Evolutionary conservation across 2,888 invertebrate genomes (phyloP).

Genomic region (Octonoba sinensis): DNA sequence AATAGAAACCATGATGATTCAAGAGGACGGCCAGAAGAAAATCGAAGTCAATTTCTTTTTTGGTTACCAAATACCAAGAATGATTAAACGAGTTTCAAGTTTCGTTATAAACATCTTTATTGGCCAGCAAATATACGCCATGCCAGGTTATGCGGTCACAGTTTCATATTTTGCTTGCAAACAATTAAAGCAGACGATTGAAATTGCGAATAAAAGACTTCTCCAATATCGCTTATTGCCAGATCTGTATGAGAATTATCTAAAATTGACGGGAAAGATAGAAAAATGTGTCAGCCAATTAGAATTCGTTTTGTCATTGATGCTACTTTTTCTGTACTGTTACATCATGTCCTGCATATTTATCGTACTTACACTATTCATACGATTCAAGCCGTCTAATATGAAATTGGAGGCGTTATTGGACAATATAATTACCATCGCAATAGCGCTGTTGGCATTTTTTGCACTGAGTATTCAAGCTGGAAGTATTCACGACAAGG

Average conservation of each 20-base stretch:
- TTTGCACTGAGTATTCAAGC: conserved; percentile 29
- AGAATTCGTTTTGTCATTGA: conserved; percentile 21
- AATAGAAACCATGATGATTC: background rate
- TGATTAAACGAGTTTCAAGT: background rate
- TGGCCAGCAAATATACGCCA: conserved; percentile 22
- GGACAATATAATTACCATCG: background rate
- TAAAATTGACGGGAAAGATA: background rate
- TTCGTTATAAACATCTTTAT: conserved; percentile 6
- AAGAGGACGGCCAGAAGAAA: background rate
- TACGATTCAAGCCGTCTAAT: background rate
- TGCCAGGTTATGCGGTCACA: conserved; percentile 18
- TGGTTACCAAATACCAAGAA: background rate
- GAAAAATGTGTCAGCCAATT: background rate
- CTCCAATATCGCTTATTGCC: too few relatives aligned
- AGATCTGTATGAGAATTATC: background rate
- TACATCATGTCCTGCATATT: conserved; percentile 40
- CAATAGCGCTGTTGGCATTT: conserved; percentile 11
- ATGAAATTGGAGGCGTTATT: background rate
- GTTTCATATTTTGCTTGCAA: conserved; percentile 35
- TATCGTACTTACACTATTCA: conserved; percentile 35
- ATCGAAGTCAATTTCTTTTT: background rate
- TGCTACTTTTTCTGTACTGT: conserved; percentile 18
- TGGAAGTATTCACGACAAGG: conserved; percentile 20
- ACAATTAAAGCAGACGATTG: background rate
- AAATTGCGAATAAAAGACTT: background rate